A percentile compares a stretch with the other conserved stretches of the same genome.
Evolutionary conservation across 2,113 vertebrate species (phyloP).

Genomic region (Ammodytes dubius): DNA sequence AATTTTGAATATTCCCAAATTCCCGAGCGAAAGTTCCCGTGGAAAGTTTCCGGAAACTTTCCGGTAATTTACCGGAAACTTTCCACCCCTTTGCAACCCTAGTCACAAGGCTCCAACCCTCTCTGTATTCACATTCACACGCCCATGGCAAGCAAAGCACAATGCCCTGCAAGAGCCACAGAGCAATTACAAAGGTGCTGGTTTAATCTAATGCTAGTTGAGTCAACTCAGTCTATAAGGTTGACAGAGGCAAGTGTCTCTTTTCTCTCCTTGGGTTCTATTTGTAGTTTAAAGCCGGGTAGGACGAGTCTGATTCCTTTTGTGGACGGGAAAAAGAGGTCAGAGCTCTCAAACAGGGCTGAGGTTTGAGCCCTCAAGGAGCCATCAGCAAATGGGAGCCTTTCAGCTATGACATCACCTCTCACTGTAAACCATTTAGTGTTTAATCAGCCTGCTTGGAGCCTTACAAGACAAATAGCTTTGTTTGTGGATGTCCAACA

Average conservation of each 20-base stretch:
- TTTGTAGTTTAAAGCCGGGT: slow-evolving; percentile 57
- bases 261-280: slow-evolving; percentile 53
- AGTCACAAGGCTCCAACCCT: slow-evolving; percentile 71
- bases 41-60: too few species aligned
- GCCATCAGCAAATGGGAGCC: slow-evolving; percentile 66
- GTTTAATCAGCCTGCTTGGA: slow-evolving; percentile 71
- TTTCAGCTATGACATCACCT: slow-evolving; percentile 73
- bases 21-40: too few species aligned
- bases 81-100: too few species aligned
- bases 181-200: slow-evolving; percentile 67
- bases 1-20: too few species aligned
- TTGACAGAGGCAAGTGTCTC: slow-evolving; percentile 55
- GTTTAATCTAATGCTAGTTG: slow-evolving; percentile 65
- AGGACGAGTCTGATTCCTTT: slow-evolving; percentile 60
- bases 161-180: slow-evolving; percentile 63
- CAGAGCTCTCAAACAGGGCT: slow-evolving; percentile 60
- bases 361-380: slow-evolving; percentile 66
- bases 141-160: slow-evolving; percentile 58
- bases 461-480: slow-evolving; percentile 62
- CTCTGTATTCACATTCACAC: slow-evolving; percentile 65
- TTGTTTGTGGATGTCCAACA: slow-evolving; percentile 56
- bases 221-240: slow-evolving; percentile 59
- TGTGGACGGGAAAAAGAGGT: slow-evolving; percentile 72
- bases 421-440: slow-evolving; percentile 70
- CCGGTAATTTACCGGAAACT: too few species aligned